Percentiles rank a stretch among this genome's conserved stretches.
Evolutionary conservation across 1,140 invertebrate genomes (phyloP).

Genomic region (Drosophila bifasciata): DNA sequence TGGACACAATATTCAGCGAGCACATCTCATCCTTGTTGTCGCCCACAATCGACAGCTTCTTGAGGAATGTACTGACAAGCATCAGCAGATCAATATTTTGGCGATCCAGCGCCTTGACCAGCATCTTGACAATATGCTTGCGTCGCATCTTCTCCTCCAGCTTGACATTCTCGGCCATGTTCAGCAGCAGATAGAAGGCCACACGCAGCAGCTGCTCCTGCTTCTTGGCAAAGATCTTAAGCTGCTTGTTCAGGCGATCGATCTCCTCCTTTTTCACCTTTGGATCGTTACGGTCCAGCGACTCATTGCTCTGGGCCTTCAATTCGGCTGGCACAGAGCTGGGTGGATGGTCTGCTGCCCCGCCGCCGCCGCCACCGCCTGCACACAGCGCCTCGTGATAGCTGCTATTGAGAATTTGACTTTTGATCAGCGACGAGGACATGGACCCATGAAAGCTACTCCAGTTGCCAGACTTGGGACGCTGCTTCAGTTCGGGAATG

Average conservation of each 20-base stretch:
- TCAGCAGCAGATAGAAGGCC: slow-evolving; percentile 95
- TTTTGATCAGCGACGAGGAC: slow-evolving; percentile 79
- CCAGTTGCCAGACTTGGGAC: slow-evolving; percentile 89
- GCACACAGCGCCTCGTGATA: slow-evolving; percentile 87
- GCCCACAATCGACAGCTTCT: slow-evolving; percentile 96
- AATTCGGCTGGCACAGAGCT: slow-evolving; percentile 48
- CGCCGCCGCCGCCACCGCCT: slow-evolving; percentile 34
- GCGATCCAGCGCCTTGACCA: slow-evolving; percentile 95
- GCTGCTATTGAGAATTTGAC: slow-evolving; percentile 86
- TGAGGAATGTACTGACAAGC: slow-evolving; percentile 96
- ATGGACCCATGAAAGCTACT: slow-evolving; percentile 85
- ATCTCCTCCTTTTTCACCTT: slow-evolving; percentile 91
- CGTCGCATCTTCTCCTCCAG: slow-evolving; percentile 99
- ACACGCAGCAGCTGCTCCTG: slow-evolving; percentile 96
- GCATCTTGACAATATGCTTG: slow-evolving; percentile 94
- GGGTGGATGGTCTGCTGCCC: slow-evolving; percentile 34
- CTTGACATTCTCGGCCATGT: slow-evolving; percentile 97
- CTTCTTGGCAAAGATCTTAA: slow-evolving; percentile 92
- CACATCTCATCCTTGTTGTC: slow-evolving; percentile 98
- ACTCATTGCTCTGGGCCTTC: slow-evolving; percentile 84
- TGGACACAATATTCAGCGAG: slow-evolving; percentile 89
- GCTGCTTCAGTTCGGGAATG: slow-evolving; percentile 88
- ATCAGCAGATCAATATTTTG: slow-evolving; percentile 94
- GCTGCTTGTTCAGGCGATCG: slow-evolving; percentile 91
- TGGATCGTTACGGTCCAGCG: slow-evolving; percentile 85